Evolutionary conservation across 1,140 invertebrate genomes (phyloP).

Genomic region (Scylla paramamosain): DNA sequence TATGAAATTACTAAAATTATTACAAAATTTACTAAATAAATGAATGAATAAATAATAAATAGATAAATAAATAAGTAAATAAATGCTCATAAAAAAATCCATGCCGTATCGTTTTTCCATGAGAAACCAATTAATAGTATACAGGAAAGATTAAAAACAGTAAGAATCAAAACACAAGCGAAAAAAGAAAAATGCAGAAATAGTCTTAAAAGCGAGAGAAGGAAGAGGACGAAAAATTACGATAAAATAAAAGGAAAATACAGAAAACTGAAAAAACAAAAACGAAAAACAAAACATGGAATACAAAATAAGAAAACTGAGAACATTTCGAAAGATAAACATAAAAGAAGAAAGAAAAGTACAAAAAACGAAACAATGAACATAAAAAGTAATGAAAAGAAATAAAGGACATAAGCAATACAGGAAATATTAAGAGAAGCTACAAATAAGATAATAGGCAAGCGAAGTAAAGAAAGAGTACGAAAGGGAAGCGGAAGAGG

Average conservation of each 20-base stretch:
- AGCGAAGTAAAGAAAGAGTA: background rate
- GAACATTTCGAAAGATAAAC: background rate
- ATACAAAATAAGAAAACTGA: background rate
- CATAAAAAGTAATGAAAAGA: background rate
- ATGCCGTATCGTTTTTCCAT: no score
- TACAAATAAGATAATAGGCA: background rate
- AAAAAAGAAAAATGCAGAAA: background rate
- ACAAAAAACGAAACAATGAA: background rate
- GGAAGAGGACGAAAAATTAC: background rate
- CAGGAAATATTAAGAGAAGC: background rate
- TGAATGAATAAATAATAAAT: no score
- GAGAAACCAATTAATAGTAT: no score
- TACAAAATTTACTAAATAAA: no score
- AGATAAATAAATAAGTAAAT: no score
- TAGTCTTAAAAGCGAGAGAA: background rate
- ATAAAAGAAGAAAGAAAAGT: background rate
- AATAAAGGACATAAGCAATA: background rate
- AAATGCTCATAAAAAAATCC: no score
- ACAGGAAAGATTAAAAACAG: no score
- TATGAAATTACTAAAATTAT: no score
- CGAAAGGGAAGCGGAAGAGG: no score
- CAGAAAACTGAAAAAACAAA: background rate
- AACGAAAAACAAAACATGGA: background rate
- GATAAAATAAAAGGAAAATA: background rate
- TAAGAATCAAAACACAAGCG: no score